Conservation (phyloP, 2,797 vertebrate genomes). For the Sylvia borin region DNA sequence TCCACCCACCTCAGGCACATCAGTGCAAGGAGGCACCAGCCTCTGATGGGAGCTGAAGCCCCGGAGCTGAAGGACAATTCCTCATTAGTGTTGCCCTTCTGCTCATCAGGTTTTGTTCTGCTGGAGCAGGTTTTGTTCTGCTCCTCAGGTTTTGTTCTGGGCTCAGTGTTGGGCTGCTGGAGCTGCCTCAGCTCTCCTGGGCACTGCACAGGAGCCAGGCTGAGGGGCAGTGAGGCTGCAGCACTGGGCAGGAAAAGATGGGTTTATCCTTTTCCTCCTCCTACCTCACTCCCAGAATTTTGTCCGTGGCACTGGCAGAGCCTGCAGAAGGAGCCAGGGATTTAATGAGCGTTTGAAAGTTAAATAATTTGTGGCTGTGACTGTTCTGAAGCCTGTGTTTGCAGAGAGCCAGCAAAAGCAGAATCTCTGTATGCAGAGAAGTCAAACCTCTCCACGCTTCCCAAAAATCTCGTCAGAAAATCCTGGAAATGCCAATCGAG, state of each 20-base stretch:
- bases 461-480: background rate
- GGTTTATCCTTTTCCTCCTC: background rate
- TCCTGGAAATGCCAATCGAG: background rate
- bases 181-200: background rate
- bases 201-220: background rate
- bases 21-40: background rate
- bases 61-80: background rate
- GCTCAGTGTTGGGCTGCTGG: background rate
- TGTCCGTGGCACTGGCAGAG: background rate
- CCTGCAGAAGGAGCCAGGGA: constrained; percentile 19
- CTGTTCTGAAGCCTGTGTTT: constrained; percentile 39
- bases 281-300: background rate
- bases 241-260: background rate
- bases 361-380: constrained; percentile 22
- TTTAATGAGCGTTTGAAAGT: constrained; percentile 46
- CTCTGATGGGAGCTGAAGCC: background rate
- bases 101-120: background rate
- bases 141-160: background rate
- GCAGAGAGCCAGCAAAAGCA: background rate
- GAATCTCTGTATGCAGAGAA: background rate
- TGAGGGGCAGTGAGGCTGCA: background rate
- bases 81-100: background rate
- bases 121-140: background rate
- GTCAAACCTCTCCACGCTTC: background rate
- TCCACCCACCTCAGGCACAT: background rate